Evolutionary conservation across 2,888 invertebrate genomes (phyloP).

Genomic region (Druceiella hillmani): DNA sequence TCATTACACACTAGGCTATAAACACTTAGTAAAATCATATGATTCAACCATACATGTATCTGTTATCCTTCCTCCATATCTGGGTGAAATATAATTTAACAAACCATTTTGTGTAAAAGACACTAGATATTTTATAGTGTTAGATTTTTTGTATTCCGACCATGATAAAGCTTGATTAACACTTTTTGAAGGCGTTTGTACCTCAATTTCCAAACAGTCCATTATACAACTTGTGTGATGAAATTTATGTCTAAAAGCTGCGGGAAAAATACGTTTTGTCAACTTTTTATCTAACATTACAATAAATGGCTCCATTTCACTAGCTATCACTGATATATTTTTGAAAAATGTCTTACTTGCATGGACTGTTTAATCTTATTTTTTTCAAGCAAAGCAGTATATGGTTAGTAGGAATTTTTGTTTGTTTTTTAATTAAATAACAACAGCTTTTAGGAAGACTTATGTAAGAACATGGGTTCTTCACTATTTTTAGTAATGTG

Average conservation of each 20-base stretch:
- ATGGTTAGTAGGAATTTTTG: too few relatives aligned
- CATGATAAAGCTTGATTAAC: slow-evolving; percentile 29
- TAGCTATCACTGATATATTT: slow-evolving; percentile 10
- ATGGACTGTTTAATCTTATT: too few relatives aligned
- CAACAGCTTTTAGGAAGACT: too few relatives aligned
- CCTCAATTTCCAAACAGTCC: slow-evolving; percentile 32
- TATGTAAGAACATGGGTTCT: too few relatives aligned
- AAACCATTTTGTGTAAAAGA: slow-evolving; percentile 12
- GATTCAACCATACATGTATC: too few relatives aligned
- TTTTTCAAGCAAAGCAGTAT: too few relatives aligned
- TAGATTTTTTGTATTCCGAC: slow-evolving; percentile 30
- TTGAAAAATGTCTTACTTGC: slow-evolving; percentile 16
- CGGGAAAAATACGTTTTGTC: slow-evolving; percentile 19
- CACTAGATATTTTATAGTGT: slow-evolving; percentile 27
- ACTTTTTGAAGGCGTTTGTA: slow-evolving; percentile 30
- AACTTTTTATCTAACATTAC: slow-evolving; percentile 3
- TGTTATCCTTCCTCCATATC: too few relatives aligned
- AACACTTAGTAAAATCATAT: too few relatives aligned
- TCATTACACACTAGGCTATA: too few relatives aligned
- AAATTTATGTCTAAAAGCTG: slow-evolving; percentile 22
- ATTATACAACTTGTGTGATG: slow-evolving; percentile 28
- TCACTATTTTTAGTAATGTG: too few relatives aligned
- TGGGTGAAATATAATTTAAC: too few relatives aligned
- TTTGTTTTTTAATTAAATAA: too few relatives aligned
- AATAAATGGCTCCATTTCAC: slow-evolving; percentile 5